Percentiles rank a stretch among this genome's conserved stretches.
Conservation (phyloP, 2,888 invertebrate species). For the Acanthacorydalis orientalis region DNA sequence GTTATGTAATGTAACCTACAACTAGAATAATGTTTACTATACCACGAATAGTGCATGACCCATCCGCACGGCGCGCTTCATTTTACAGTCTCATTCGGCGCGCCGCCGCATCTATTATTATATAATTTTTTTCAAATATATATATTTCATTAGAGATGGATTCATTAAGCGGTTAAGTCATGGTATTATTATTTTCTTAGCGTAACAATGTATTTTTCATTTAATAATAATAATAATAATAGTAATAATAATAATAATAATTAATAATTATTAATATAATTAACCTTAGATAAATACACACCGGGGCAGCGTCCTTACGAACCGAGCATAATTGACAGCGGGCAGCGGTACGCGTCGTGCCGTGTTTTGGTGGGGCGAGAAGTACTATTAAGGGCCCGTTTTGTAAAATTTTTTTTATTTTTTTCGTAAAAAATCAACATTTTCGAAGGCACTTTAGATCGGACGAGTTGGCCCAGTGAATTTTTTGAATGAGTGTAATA, state of each 20-base stretch:
- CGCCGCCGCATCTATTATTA: not conserved
- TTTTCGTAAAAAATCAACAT: constrained; percentile 75
- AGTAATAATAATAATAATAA: constrained; percentile 20
- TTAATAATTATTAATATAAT: constrained; percentile 28
- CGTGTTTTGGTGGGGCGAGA: constrained; percentile 47
- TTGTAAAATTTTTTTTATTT: constrained; percentile 50
- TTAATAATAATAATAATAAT: constrained; percentile 21
- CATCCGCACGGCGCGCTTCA: constrained; percentile 15
- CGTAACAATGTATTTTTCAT: constrained; percentile 23
- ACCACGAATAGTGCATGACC: constrained; percentile 29
- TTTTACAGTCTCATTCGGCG: constrained; percentile 6
- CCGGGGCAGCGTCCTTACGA: constrained; percentile 31
- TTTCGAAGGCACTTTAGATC: constrained; percentile 87
- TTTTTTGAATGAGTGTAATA: constrained; percentile 43
- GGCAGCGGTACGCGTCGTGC: constrained; percentile 23
- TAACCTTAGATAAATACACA: constrained; percentile 24
- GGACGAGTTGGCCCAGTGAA: constrained; percentile 85
- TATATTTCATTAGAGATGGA: no score
- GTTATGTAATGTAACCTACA: constrained; percentile 6
- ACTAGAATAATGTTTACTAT: constrained; percentile 21
- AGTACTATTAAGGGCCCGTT: constrained; percentile 81
- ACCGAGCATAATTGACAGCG: constrained; percentile 21
- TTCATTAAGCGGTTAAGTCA: no score
- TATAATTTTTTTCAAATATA: not conserved
- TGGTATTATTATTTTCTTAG: constrained; percentile 17